These are phyloP conservation scores for Blastomussa wellsi DNA, from an alignment of 92 coral and sea anemone species.

Conservation along the genomic window DNA sequence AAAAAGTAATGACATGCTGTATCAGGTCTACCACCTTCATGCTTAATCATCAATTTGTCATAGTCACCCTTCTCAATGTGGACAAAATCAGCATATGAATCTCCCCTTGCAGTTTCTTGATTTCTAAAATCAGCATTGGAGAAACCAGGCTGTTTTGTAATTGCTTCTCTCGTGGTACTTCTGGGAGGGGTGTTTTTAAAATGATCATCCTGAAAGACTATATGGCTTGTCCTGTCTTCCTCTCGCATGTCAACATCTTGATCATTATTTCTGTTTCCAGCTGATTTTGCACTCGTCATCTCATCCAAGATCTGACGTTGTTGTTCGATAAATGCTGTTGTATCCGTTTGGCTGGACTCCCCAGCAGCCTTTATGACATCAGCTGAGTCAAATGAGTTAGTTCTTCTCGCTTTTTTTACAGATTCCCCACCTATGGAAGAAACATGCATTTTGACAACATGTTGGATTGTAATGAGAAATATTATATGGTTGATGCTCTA, in stretches of 20 bases:
- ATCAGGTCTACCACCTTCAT: background rate
- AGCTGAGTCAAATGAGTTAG: constrained; percentile 18
- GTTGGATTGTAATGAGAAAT: too few relatives aligned
- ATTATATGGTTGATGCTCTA: too few relatives aligned
- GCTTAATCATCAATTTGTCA: background rate
- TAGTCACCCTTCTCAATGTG: background rate
- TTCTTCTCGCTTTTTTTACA: background rate
- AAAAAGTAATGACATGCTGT: too few relatives aligned
- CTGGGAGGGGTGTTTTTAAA: background rate
- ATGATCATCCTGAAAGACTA: background rate
- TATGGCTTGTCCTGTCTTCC: constrained; percentile 15
- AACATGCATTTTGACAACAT: background rate
- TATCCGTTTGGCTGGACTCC: constrained; percentile 30
- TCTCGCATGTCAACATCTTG: background rate
- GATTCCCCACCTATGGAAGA: background rate
- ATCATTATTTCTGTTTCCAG: background rate
- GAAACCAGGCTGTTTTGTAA: constrained; percentile 9
- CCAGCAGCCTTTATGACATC: constrained; percentile 33
- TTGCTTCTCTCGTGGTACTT: background rate
- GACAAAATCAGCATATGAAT: background rate
- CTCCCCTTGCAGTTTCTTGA: background rate
- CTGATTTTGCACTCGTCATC: background rate
- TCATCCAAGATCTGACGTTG: constrained; percentile 14
- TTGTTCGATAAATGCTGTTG: constrained; percentile 20
- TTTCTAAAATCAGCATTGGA: background rate